Percentiles rank a stretch among this genome's conserved stretches.
These are phyloP conservation scores for Varanus salvator DNA, from an alignment of 2,113 vertebrate genomes.

Conservation along the genomic window DNA sequence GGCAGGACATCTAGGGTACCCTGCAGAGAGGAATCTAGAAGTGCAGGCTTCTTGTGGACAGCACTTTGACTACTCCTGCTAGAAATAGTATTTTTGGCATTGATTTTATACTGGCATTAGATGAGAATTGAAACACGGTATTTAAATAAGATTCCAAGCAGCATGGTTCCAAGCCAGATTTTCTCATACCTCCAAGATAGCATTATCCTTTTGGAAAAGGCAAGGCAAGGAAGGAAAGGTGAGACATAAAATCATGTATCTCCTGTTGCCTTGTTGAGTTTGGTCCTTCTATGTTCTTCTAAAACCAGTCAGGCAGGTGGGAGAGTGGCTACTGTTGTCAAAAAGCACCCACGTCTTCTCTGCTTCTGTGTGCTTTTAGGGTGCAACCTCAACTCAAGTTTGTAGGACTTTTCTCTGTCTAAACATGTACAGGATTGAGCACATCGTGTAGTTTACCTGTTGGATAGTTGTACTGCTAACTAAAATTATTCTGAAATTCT, in stretches of 20 bases:
- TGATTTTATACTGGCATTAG: too few species aligned
- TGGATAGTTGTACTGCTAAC: neutral
- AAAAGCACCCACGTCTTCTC: neutral
- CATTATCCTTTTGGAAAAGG: neutral
- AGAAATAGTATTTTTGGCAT: too few species aligned
- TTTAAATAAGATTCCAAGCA: too few species aligned
- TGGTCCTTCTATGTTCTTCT: neutral
- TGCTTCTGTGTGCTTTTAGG: neutral
- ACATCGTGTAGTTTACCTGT: neutral
- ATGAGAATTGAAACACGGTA: too few species aligned
- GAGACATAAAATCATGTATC: neutral
- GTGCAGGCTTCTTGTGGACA: too few species aligned
- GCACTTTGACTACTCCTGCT: too few species aligned
- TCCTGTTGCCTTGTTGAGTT: neutral
- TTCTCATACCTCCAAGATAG: neutral
- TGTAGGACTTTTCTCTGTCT: too few species aligned
- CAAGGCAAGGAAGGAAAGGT: neutral
- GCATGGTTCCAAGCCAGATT: neutral
- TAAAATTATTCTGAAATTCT: neutral
- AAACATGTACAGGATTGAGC: too few species aligned
- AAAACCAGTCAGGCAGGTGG: neutral
- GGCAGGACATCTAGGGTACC: too few species aligned
- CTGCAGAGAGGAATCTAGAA: too few species aligned
- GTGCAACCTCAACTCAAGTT: neutral
- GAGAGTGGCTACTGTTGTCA: neutral